Conservation (phyloP, 2,888 invertebrate genomes). For the Cephus nigrinus region DNA sequence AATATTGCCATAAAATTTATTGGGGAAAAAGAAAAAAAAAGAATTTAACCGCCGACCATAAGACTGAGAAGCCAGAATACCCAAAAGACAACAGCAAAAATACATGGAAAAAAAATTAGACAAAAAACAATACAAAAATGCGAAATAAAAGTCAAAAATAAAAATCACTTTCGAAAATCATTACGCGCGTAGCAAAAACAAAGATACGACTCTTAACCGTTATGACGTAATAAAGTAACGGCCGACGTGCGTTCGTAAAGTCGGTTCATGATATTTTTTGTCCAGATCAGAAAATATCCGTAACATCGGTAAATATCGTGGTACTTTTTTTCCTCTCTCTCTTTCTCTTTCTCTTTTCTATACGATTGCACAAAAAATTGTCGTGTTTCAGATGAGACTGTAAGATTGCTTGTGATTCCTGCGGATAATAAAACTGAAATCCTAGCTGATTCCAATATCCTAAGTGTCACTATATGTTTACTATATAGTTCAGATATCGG, state of each 20-base stretch:
- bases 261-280: neutral
- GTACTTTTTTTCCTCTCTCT: neutral
- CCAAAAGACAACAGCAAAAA: neutral
- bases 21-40: neutral
- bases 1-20: neutral
- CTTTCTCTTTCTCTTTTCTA: conserved; percentile 7
- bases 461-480: conserved; percentile 2
- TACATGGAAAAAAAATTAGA: neutral
- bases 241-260: neutral
- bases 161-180: neutral
- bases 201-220: neutral
- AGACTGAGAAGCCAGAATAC: neutral
- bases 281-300: neutral
- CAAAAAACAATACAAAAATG: neutral
- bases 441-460: conserved; percentile 1
- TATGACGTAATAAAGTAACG: neutral
- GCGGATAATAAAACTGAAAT: neutral
- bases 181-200: neutral
- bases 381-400: neutral
- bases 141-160: neutral
- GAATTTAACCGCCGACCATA: neutral
- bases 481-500: conserved; percentile 47
- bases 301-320: neutral
- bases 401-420: neutral
- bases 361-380: neutral